Percentiles rank a stretch among this genome's conserved stretches.
These are phyloP conservation scores for Poeciliopsis turneri DNA, from an alignment of 2,797 vertebrate genomes.

Conservation along the genomic window DNA sequence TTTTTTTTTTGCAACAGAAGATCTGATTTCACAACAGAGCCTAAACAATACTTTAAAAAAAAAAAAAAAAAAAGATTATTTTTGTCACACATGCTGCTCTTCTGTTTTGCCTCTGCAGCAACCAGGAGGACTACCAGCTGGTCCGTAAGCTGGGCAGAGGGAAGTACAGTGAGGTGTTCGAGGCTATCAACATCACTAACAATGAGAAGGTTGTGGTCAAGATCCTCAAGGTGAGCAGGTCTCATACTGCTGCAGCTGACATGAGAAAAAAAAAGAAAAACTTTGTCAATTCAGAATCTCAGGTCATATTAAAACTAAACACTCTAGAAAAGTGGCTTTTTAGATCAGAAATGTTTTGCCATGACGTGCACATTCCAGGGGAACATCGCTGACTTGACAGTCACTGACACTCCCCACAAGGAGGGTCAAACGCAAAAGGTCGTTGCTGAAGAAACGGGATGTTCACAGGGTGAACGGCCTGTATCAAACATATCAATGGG, in stretches of 20 bases:
- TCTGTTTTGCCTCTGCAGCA: constrained; percentile 81
- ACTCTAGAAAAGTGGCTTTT: not conserved
- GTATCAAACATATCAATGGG: not conserved
- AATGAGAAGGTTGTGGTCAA: constrained; percentile 99
- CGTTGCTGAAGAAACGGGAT: not conserved
- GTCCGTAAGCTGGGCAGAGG: constrained; percentile 97
- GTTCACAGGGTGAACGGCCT: not conserved
- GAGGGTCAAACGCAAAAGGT: not conserved
- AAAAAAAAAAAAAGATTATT: not conserved
- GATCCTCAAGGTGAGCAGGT: constrained; percentile 94
- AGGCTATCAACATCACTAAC: constrained; percentile 99
- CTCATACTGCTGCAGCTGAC: not conserved
- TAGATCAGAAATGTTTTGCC: not conserved
- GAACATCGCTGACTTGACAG: not conserved
- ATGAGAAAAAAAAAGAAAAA: not conserved
- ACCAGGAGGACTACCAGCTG: constrained; percentile 99
- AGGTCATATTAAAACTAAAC: not conserved
- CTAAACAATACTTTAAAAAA: constrained; percentile 1
- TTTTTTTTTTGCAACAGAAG: not conserved
- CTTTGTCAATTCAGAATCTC: not conserved
- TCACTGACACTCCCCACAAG: not conserved
- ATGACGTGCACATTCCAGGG: not conserved
- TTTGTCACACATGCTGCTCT: constrained; percentile 33
- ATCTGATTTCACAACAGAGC: not conserved
- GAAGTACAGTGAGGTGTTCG: constrained; percentile 99